Percentiles rank a stretch among this genome's conserved stretches.
Evolutionary conservation across 2,797 vertebrate species (phyloP).

Genomic region (Sebastes glaucus): DNA sequence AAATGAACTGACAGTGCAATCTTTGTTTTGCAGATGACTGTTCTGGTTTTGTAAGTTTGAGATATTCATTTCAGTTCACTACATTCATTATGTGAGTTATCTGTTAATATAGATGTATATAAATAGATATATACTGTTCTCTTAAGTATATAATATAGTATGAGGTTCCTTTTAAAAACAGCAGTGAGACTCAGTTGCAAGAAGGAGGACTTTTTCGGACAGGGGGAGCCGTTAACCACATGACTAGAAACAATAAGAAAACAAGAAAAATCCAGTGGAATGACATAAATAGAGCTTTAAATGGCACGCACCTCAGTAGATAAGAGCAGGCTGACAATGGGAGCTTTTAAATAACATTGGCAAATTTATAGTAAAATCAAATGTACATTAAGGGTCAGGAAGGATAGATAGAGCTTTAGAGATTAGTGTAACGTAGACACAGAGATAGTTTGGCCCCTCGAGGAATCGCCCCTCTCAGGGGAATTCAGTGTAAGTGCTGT

Average conservation of each 20-base stretch:
- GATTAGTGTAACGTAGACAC: slow-evolving; percentile 29
- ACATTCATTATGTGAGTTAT: slow-evolving; percentile 73
- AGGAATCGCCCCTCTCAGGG: slow-evolving; percentile 43
- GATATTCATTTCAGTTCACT: slow-evolving; percentile 51
- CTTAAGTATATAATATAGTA: slow-evolving; percentile 33
- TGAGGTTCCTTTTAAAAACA: slow-evolving; percentile 47
- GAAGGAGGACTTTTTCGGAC: slow-evolving; percentile 74
- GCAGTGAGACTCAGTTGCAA: slow-evolving; percentile 60
- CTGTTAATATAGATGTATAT: slow-evolving; percentile 40
- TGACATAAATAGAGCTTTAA: slow-evolving; percentile 67
- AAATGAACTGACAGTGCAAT: slow-evolving; percentile 35
- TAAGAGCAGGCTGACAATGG: slow-evolving; percentile 45
- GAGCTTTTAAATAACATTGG: not conserved
- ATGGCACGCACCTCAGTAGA: slow-evolving; percentile 82
- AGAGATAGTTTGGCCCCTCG: slow-evolving; percentile 39
- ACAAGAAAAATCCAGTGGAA: slow-evolving; percentile 38
- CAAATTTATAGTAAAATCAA: not conserved
- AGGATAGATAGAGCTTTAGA: not conserved
- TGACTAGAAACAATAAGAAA: slow-evolving; percentile 50
- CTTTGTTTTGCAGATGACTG: slow-evolving; percentile 37
- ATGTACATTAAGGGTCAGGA: not conserved
- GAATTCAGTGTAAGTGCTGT: slow-evolving; percentile 69
- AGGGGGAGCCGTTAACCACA: slow-evolving; percentile 80
- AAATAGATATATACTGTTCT: slow-evolving; percentile 43
- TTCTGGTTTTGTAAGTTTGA: slow-evolving; percentile 17